Evolutionary conservation across 2,113 vertebrate species (phyloP).

Genomic region (Datnioides undecimradiatus): DNA sequence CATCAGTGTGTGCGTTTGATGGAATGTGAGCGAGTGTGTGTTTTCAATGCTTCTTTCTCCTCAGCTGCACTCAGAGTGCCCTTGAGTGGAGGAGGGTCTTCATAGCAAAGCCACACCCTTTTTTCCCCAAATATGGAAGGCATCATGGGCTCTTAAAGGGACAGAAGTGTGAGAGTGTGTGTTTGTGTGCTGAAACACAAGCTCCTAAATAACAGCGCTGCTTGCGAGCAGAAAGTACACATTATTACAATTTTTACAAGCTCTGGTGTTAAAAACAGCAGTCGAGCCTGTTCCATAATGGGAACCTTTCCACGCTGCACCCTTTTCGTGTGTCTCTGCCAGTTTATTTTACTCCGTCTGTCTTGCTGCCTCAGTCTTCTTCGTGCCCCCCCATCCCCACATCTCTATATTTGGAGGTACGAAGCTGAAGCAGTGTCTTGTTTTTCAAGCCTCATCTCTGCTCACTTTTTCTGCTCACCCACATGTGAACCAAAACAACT

Average conservation of each 20-base stretch:
- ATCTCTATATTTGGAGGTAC: conserved; percentile 71
- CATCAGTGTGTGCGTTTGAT: conserved; percentile 44
- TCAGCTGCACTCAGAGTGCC: conserved; percentile 47
- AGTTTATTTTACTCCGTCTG: not conserved
- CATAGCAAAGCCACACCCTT: conserved; percentile 47
- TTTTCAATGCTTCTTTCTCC: conserved; percentile 65
- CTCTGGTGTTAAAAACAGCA: not conserved
- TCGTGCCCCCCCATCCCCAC: conserved; percentile 29
- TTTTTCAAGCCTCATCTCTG: conserved; percentile 48
- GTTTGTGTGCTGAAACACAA: not conserved
- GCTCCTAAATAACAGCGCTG: not conserved
- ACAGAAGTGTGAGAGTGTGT: conserved; percentile 7
- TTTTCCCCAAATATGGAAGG: conserved; percentile 60
- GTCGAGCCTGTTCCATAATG: not conserved
- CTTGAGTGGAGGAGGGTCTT: conserved; percentile 59
- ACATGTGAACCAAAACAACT: conserved; percentile 8
- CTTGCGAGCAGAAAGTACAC: not conserved
- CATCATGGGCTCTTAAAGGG: conserved; percentile 61
- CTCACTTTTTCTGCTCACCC: conserved; percentile 20
- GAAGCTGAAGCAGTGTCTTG: conserved; percentile 39
- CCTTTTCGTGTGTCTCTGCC: not conserved
- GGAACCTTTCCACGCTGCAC: not conserved
- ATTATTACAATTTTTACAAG: not conserved
- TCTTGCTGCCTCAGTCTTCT: not conserved
- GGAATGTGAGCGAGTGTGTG: conserved; percentile 57